Percentiles rank a stretch among this genome's conserved stretches.
Conservation (phyloP, 1,140 invertebrate species). For the Tetramorium alpestre region DNA sequence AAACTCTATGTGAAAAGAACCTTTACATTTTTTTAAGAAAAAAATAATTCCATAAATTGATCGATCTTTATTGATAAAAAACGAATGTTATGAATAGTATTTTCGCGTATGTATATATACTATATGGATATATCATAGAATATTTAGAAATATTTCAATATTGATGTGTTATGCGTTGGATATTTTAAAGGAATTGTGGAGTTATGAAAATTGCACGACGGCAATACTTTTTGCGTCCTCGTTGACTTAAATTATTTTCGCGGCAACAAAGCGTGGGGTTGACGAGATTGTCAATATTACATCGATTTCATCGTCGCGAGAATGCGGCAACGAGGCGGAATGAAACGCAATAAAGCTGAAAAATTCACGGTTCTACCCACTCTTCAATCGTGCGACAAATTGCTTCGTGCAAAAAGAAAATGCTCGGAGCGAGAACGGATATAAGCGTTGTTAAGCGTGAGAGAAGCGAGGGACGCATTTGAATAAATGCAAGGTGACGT, state of each 20-base stretch:
- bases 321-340: conserved; percentile 49
- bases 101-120: not conserved
- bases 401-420: conserved; percentile 49
- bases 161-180: not conserved
- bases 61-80: not conserved
- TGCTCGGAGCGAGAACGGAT: conserved; percentile 43
- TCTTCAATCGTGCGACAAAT: conserved; percentile 54
- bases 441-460: conserved; percentile 46
- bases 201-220: conserved; percentile 30
- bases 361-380: conserved; percentile 26
- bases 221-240: not conserved
- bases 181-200: conserved; percentile 23
- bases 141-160: not conserved
- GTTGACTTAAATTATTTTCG: conserved; percentile 29
- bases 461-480: conserved; percentile 29
- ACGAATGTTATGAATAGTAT: not conserved
- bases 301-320: conserved; percentile 37
- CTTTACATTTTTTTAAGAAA: not conserved
- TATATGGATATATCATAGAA: not conserved
- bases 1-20: not conserved
- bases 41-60: not conserved
- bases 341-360: conserved; percentile 51
- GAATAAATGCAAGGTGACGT: conserved; percentile 66
- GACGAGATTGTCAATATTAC: conserved; percentile 49
- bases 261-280: conserved; percentile 22